phyloP scores from a whole-genome alignment of 1,140 invertebrate genomes.

The Orussus abietinus region DNA sequence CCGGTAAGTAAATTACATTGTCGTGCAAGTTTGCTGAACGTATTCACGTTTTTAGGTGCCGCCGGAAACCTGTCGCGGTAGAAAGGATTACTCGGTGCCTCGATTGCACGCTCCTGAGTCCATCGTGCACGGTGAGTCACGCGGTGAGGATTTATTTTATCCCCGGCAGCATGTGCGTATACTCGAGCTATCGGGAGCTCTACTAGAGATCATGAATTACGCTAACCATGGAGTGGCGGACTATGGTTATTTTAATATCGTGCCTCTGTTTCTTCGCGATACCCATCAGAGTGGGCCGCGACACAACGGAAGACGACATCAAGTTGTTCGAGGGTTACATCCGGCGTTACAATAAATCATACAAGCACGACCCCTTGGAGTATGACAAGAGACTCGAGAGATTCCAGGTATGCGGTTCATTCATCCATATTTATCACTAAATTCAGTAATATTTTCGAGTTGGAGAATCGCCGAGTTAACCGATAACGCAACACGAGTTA shows the following conservation, averaged over 20 bases:
- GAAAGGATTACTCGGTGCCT: too few relatives aligned
- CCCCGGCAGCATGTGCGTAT: too few relatives aligned
- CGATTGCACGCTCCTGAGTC: constrained; percentile 18
- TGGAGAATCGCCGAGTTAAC: too few relatives aligned
- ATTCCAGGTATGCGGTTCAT: constrained; percentile 70
- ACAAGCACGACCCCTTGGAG: constrained; percentile 56
- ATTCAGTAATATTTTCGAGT: too few relatives aligned
- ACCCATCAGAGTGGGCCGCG: constrained; percentile 45
- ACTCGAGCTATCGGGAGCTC: too few relatives aligned
- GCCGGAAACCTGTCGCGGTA: too few relatives aligned
- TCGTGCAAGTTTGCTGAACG: too few relatives aligned
- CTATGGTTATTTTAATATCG: constrained; percentile 39
- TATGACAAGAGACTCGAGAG: constrained; percentile 59
- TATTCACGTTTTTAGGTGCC: too few relatives aligned
- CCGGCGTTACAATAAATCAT: constrained; percentile 65
- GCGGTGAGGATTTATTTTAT: constrained; percentile 14
- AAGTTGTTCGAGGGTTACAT: constrained; percentile 62
- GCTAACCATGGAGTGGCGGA: constrained; percentile 46
- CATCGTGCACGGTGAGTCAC: constrained; percentile 20
- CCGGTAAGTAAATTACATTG: too few relatives aligned
- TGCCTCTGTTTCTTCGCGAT: constrained; percentile 53
- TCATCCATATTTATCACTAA: too few relatives aligned
- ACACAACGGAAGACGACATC: constrained; percentile 33
- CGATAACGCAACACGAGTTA: too few relatives aligned
- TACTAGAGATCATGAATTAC: constrained; percentile 26